These are phyloP conservation scores for Cryptophagus acutangulus DNA, from an alignment of 2,888 invertebrate genomes.

Conservation along the genomic window DNA sequence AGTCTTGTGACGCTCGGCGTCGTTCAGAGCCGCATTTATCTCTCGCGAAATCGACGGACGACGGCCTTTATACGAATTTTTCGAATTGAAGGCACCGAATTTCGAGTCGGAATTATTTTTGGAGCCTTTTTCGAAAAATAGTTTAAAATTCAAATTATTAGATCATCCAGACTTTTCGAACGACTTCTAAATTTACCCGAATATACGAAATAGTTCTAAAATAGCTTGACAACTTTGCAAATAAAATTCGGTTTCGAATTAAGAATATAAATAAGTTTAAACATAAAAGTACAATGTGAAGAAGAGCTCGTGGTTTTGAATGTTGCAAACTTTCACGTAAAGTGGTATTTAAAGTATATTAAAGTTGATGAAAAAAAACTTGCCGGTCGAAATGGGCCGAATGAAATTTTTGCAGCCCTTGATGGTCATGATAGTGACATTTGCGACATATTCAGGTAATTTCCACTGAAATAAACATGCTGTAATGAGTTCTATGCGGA, in stretches of 20 bases:
- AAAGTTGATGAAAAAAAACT: slow-evolving; percentile 13
- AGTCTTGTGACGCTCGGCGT: slow-evolving; percentile 13
- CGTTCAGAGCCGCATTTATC: background rate
- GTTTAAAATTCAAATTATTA: no score
- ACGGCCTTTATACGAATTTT: no score
- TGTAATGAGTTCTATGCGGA: no score
- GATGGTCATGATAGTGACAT: slow-evolving; percentile 16
- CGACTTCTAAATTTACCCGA: slow-evolving; percentile 25
- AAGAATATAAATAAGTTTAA: slow-evolving; percentile 15
- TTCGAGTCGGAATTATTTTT: no score
- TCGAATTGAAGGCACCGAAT: no score
- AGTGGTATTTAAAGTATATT: slow-evolving; percentile 1
- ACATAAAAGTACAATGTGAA: slow-evolving; percentile 21
- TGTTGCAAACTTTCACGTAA: slow-evolving; percentile 15
- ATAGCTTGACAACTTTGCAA: slow-evolving; percentile 26
- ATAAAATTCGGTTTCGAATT: slow-evolving; percentile 20
- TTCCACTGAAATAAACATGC: no score
- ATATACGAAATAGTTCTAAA: slow-evolving; percentile 27
- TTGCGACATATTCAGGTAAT: slow-evolving; percentile 19
- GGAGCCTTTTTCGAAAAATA: no score
- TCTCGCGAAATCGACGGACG: background rate
- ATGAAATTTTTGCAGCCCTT: slow-evolving; percentile 16
- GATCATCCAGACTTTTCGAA: slow-evolving; percentile 19
- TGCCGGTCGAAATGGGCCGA: slow-evolving; percentile 7
- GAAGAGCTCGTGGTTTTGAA: slow-evolving; percentile 18